Base-by-base conservation (phyloP, 2,113 vertebrate species). In the Elephas maximus region DNA sequence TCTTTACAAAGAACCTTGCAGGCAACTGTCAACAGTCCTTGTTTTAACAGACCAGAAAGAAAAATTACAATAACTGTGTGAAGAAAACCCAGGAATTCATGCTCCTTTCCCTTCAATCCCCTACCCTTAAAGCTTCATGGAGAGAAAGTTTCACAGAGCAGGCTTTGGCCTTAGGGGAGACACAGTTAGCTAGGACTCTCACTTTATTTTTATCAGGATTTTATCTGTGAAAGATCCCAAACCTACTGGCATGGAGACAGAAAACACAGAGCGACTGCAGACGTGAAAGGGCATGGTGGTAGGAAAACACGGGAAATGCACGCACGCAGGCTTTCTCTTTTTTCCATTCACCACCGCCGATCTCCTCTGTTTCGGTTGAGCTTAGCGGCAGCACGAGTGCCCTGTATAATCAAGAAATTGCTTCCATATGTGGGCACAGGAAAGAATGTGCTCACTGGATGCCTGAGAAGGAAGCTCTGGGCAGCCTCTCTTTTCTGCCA, bases 351-450 rank as follows among this genome's bases (percentile, higher is more conserved):
- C 84, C 90, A 94, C 87, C n/a, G 44, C 95, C 7, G 0, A 91
- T 85, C 81, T 90, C 84, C 53, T 96, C 94, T 69, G 65, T 88
- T 93, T 91, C 1, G 51, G 94, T 92, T 95, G 95, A 96, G 96
- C 94, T 96, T 88, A 79, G 97, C 97, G 82, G 88, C 97, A 88
- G 88, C 93, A 76, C 92, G 92, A 95, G 94, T 82, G 96, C 79
- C 91, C 95, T 73, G 92, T 95, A 92, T 93, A 86, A 97, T 97
- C 93, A 93, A 96, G 94, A 97, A 98, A 98, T 97, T 97, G 96
- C 95, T 97, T 97, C 98, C 97, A 97, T 97, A 96, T 98, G 97
- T 57, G 63, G 96, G 95, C 97, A 95, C 96, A 91, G 98, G 97
- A 97, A 98, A 97, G 93, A 81, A 95, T 92, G 96, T 95, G 92